Percentiles rank a stretch among this genome's conserved stretches.
These are phyloP conservation scores for Patella depressa DNA, from an alignment of 2,888 invertebrate species.

Conservation along the genomic window DNA sequence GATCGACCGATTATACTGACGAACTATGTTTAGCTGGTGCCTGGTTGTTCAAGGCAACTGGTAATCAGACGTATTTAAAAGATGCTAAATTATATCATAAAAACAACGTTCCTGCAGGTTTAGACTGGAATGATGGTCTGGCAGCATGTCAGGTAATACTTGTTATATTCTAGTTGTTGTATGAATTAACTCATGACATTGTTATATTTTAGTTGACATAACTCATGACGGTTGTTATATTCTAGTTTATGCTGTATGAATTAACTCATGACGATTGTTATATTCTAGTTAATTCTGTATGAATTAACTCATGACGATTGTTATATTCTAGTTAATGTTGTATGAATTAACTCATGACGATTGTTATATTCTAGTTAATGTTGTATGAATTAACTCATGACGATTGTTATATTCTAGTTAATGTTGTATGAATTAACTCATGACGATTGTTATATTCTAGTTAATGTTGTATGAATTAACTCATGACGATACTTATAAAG, in stretches of 20 bases:
- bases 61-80: slow-evolving; percentile 49
- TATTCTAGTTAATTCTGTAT: too few relatives aligned
- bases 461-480: slow-evolving; percentile 46
- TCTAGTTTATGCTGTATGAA: too few relatives aligned
- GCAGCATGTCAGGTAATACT: slow-evolving; percentile 16
- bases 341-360: too few relatives aligned
- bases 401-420: too few relatives aligned
- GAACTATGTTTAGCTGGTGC: slow-evolving; percentile 61
- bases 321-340: too few relatives aligned
- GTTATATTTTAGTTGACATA: slow-evolving; percentile 23
- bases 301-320: too few relatives aligned
- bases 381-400: too few relatives aligned
- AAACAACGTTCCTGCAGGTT: slow-evolving; percentile 49
- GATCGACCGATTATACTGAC: slow-evolving; percentile 37
- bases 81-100: slow-evolving; percentile 46
- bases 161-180: too few relatives aligned
- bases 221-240: too few relatives aligned
- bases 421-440: slow-evolving; percentile 28
- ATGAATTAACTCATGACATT: too few relatives aligned
- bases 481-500: slow-evolving; percentile 42
- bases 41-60: slow-evolving; percentile 62
- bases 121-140: slow-evolving; percentile 61
- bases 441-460: slow-evolving; percentile 16
- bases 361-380: too few relatives aligned
- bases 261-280: too few relatives aligned